Evolutionary conservation across 2,113 vertebrate genomes (phyloP).

Genomic region (Notothenia rossii): DNA sequence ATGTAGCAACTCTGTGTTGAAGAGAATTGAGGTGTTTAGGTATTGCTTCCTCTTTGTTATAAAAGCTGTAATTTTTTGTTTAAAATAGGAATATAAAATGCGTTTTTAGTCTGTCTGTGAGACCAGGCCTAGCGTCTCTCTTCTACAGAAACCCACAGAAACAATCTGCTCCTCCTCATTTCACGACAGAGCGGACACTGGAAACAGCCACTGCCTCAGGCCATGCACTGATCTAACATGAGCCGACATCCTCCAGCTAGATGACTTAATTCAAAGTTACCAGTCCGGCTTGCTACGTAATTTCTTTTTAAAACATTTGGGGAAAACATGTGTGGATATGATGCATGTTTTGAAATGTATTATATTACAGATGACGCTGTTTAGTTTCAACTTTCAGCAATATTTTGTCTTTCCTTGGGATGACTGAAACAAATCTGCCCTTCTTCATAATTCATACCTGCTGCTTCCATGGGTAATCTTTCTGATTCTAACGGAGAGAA

Average conservation of each 20-base stretch:
- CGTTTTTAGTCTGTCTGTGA: background rate
- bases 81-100: conserved; percentile 4
- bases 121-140: conserved; percentile 12
- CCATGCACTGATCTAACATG: conserved; percentile 49
- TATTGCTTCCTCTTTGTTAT: background rate
- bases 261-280: conserved; percentile 49
- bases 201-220: conserved; percentile 41
- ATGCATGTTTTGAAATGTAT: background rate
- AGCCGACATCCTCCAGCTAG: conserved; percentile 60
- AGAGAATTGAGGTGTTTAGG: background rate
- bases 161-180: conserved; percentile 59
- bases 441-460: background rate
- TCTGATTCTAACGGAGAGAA: background rate
- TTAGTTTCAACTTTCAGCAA: conserved; percentile 28
- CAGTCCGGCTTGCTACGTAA: conserved; percentile 18
- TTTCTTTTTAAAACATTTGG: background rate
- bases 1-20: no score
- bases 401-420: background rate
- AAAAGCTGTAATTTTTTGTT: background rate
- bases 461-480: conserved; percentile 2
- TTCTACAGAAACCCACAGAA: conserved; percentile 12
- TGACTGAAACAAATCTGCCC: background rate
- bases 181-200: conserved; percentile 41
- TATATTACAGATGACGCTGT: background rate
- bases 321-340: background rate